Base-by-base conservation (phyloP, 2,888 invertebrate genomes). In the Ichneumoninae sp. region DNA sequence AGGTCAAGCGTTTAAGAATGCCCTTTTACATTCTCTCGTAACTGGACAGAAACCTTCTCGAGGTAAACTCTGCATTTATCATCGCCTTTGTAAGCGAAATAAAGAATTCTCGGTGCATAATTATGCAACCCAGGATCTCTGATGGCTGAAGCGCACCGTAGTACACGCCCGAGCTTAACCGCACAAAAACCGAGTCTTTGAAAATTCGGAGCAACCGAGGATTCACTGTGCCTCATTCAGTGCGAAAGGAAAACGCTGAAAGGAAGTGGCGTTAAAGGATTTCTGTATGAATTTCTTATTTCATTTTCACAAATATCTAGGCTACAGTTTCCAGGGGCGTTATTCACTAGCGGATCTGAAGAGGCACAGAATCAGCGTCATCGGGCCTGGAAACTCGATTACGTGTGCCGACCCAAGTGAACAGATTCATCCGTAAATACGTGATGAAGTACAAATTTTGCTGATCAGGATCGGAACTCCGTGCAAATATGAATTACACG, bases 211-310 rank as follows among this genome's bases (percentile, higher is more conserved):
- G 62, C 62, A 33, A 33, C 6, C 33, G 16, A 33, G 13, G 33
- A 62, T 62, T 62, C 6, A n/a, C 33, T 33, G 33, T 30, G 6
- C n/a, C 16, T 30, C 30, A 62, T 30, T 33, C 30, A 16, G 33
- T 13, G 33, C 16, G 22, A 30, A 33, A n/a, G 30, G 33, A 1
- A 62, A 62, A 33, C 30, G 33, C 4, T 62, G 62, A n/a, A 62
- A 33, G 33, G 62, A 30, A 33, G 62, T n/a, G 62, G 30, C 33
- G 16, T 62, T 16, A 62, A 33, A 62, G 16, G 10, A 62, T 62
- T 62, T 30, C 44, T 16, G n/a, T 62, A 62, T n/a, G 62, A 16
- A 60, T 26, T 26, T 60, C 30, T 60, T 60, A 26, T 60, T 60
- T 33, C 1, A 62, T 62, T 62, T n/a, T 7, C 7, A 16, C 62